Conservation (phyloP, 2,113 vertebrate genomes). For the Oncorhynchus gorbuscha region DNA sequence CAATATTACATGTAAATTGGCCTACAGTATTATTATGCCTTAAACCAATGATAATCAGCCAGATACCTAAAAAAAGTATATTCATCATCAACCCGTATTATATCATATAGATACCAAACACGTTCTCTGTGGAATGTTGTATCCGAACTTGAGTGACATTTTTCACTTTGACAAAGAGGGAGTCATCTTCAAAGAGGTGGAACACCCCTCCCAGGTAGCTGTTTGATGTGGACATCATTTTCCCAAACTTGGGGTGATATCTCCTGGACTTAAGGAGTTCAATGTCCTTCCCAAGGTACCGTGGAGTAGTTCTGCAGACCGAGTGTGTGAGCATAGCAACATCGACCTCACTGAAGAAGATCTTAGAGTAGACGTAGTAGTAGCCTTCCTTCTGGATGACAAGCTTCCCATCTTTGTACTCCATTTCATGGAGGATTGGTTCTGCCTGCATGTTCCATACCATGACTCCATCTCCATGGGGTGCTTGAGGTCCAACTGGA, state of each 20-base stretch:
- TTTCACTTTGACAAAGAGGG: constrained; percentile 71
- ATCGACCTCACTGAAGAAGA: constrained; percentile 53
- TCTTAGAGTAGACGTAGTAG: constrained; percentile 83
- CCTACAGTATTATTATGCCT: not conserved
- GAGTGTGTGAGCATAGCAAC: constrained; percentile 50
- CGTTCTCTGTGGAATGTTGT: constrained; percentile 53
- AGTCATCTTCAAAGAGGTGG: constrained; percentile 65
- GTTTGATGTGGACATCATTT: constrained; percentile 50
- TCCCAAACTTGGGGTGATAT: not conserved
- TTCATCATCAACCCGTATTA: constrained; percentile 53
- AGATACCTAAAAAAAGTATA: not conserved
- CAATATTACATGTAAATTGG: not conserved
- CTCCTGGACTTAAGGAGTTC: constrained; percentile 64
- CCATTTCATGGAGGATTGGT: constrained; percentile 64
- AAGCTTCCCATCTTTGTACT: constrained; percentile 64
- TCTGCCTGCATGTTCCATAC: constrained; percentile 67
- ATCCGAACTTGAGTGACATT: constrained; percentile 41
- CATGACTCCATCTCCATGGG: constrained; percentile 27
- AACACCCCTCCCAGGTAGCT: constrained; percentile 80
- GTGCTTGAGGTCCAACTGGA: constrained; percentile 40
- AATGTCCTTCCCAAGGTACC: constrained; percentile 38
- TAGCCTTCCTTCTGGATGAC: constrained; percentile 65
- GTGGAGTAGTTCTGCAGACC: constrained; percentile 54
- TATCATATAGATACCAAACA: constrained; percentile 83
- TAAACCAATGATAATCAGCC: not conserved